These are phyloP conservation scores for Dryobota labecula DNA, from an alignment of 2,888 invertebrate genomes.

Conservation along the genomic window DNA sequence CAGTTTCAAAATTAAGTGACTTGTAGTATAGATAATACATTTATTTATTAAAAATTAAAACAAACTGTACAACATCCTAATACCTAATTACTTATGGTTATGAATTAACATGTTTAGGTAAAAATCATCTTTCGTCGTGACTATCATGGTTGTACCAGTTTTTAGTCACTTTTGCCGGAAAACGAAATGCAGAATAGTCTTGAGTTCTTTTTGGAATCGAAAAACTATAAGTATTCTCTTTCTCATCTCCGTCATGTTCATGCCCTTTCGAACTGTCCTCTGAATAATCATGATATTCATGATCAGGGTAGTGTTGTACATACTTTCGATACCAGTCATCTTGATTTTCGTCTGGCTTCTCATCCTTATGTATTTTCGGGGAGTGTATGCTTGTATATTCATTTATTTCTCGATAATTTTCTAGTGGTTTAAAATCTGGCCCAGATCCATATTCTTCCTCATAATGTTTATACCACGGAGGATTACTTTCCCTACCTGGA, in stretches of 20 bases:
- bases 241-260: conserved; percentile 13
- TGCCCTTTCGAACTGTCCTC: conserved; percentile 30
- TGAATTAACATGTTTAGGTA: neutral
- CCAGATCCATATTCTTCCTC: conserved; percentile 28
- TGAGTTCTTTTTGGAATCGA: conserved; percentile 29
- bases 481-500: neutral
- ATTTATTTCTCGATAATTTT: conserved; percentile 23
- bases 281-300: conserved; percentile 44
- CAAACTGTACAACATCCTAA: conserved; percentile 50
- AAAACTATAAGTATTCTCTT: conserved; percentile 31
- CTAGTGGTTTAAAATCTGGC: conserved; percentile 27
- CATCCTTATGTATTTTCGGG: conserved; percentile 16
- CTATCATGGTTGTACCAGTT: conserved; percentile 41
- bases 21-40: neutral
- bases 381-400: conserved; percentile 9
- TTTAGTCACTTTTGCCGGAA: conserved; percentile 25
- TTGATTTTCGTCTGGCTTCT: conserved; percentile 19
- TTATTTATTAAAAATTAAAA: conserved; percentile 30
- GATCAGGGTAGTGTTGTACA: conserved; percentile 38
- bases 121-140: conserved; percentile 31
- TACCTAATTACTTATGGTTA: conserved; percentile 6
- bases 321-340: conserved; percentile 45
- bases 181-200: conserved; percentile 22
- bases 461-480: conserved; percentile 38
- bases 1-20: neutral